These are phyloP conservation scores for Nasonia giraulti DNA, from an alignment of 1,140 invertebrate genomes.

Conservation along the genomic window DNA sequence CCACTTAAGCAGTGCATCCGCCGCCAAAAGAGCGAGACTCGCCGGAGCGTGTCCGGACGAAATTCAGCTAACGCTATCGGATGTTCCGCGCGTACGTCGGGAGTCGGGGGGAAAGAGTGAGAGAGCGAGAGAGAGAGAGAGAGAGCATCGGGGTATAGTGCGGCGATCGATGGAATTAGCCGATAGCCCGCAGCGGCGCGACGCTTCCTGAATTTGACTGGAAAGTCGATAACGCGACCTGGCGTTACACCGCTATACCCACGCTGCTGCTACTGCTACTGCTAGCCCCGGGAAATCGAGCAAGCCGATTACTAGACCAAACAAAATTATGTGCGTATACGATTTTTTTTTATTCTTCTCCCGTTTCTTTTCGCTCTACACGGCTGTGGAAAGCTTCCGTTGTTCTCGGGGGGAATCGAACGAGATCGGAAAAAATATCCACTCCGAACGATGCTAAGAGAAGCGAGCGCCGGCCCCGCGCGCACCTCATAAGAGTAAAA, in stretches of 20 bases:
- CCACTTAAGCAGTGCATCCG: constrained; percentile 55
- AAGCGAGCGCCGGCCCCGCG: too few species aligned
- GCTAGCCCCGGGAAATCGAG: constrained; percentile 14
- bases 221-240: constrained; percentile 47
- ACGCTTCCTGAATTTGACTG: constrained; percentile 45
- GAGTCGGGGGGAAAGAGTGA: too few species aligned
- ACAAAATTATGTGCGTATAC: constrained; percentile 34
- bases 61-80: constrained; percentile 51
- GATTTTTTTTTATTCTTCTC: background rate
- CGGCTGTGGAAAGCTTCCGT: background rate
- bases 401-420: background rate
- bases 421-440: too few species aligned
- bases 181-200: constrained; percentile 15
- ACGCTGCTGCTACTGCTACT: background rate
- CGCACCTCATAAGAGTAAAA: constrained; percentile 1
- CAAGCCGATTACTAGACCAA: constrained; percentile 29
- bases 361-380: background rate
- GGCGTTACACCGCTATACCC: background rate
- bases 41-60: constrained; percentile 3
- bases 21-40: background rate
- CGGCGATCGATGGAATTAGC: constrained; percentile 48
- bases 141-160: too few species aligned
- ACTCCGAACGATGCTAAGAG: background rate
- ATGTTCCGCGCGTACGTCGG: background rate
- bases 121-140: too few species aligned